A percentile compares a stretch with the other conserved stretches of the same genome.
Evolutionary conservation across 2,113 vertebrate genomes (phyloP).

Genomic region (Marcusenius ussheri): DNA sequence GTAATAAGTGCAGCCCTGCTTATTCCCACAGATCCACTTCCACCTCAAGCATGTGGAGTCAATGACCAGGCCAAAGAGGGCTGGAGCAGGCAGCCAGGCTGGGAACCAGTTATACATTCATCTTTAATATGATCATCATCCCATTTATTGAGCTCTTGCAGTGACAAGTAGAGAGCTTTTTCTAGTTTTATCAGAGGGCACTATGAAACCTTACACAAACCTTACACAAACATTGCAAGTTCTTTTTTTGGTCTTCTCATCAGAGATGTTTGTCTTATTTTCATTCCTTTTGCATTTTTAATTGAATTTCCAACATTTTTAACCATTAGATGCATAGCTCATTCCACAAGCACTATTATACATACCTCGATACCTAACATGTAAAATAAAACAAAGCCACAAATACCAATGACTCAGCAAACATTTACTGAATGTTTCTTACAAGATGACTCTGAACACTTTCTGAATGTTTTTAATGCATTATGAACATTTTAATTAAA

Average conservation of each 20-base stretch:
- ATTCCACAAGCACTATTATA: background rate
- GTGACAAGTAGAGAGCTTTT: background rate
- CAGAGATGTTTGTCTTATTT: background rate
- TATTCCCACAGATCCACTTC: conserved; percentile 63
- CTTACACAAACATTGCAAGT: background rate
- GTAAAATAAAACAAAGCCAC: background rate
- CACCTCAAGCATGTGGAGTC: conserved; percentile 84
- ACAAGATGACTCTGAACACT: background rate
- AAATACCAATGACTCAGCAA: background rate
- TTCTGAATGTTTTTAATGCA: background rate
- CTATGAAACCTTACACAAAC: background rate
- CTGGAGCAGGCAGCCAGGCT: conserved; percentile 88
- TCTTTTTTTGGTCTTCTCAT: background rate
- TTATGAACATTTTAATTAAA: background rate
- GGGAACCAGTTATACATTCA: background rate
- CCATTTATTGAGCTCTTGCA: background rate
- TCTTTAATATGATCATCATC: background rate
- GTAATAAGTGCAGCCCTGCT: conserved; percentile 77
- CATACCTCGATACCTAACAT: background rate
- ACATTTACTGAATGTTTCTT: background rate
- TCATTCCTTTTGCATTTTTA: background rate
- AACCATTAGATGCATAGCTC: background rate
- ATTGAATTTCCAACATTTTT: background rate
- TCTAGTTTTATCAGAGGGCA: background rate
- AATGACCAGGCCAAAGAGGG: conserved; percentile 79